Base-by-base conservation (phyloP, 1,140 invertebrate species). In the Apis dorsata region DNA sequence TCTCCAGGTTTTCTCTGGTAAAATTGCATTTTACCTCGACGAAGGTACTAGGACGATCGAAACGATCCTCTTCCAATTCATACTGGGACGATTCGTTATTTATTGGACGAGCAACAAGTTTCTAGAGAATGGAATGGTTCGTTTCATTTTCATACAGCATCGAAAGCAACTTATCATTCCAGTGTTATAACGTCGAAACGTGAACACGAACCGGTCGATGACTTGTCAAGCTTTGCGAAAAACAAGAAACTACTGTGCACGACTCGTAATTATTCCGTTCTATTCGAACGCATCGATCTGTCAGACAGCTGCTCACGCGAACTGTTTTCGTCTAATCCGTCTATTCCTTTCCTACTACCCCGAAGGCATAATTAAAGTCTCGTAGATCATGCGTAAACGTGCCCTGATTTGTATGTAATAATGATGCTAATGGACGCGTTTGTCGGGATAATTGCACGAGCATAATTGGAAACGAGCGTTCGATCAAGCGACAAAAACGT, bases 231-330 rank as follows among this genome's bases (percentile, higher is more conserved):
- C 49, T 49, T 44, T 44, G 34, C n/a, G n/a, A 10, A 59, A 19
- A 49, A n/a, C 24, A 24, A 24, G 21, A 19, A 69, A 69, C 34
- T 49, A 13, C 34, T 0, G 34, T 5, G 34, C 2, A 7, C 19
- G 44, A 69, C 21, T n/a, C 34, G 3, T 81, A 74, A 81, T 85
- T 86, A 85, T 71, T 85, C 75, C 34, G 74, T 85, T 73, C 63
- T 72, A 44, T 34, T 71, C 34, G 62, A 81, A 80, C 44, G 8
- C 44, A 62, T 49, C 75, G 60, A 75, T 59, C 44, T 76, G 68
- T 85, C 84, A 76, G 63, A 8, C 57, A 57, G 34, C 12, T 51
- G 60, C 74, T 62, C 82, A 19, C 69, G 74, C 49, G 55, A 71
- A 3, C 9, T 44, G 19, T 44, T 34, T 60, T 55, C 57, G 34